Evolutionary conservation across 30 jellyfish, hydroid and myxozoan genomes (phyloP), one percentile per base, ranked within the genome.

Genomic region (Aurelia coerulea): DNA sequence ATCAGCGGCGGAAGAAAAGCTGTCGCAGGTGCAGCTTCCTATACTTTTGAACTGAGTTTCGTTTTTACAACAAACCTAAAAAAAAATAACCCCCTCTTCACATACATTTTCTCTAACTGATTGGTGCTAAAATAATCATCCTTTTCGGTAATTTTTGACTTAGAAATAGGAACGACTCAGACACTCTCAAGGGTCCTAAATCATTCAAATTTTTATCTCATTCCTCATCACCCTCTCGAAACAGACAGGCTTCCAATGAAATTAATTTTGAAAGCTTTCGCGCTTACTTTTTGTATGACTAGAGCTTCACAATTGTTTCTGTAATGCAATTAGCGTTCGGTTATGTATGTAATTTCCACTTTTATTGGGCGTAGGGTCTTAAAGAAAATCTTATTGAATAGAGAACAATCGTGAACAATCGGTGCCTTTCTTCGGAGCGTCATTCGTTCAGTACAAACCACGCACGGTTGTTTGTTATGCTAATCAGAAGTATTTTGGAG

Each of bases 381-480:
- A 16, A 79, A 65, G 23, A 46, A 79, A 65, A 65, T 79, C 68
- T 31, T 74, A 79, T 79, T 79, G 73, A 79, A 79, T 34, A 34
- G 16, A 16, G 42, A 33, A 79, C 80, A 79, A 35, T 72, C 33
- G 35, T 51, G 66, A 64, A 79, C 81, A 65, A 79, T 79, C 37
- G 56, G 62, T 9, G 42, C 70, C 35, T 34, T 79, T 65, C 73
- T 49, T 65, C 32, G 41, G 62, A 32, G 32, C 51, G 62, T 65
- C 80, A 68, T 77, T 65, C 42, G 54, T 64, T 65, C 68, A 11
- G 80, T 79, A 63, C 81, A 59, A 79, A 50, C 88, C 89, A 79
- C 80, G 89, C 81, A 79, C 50, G 23, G 63, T 16, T 41, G 73
- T 56, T 79, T 79, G 41, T 79, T 79, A 79, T 79, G 89, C 89